Evolutionary conservation across 1,140 invertebrate genomes (phyloP).

Genomic region (Calliopsis andreniformis): DNA sequence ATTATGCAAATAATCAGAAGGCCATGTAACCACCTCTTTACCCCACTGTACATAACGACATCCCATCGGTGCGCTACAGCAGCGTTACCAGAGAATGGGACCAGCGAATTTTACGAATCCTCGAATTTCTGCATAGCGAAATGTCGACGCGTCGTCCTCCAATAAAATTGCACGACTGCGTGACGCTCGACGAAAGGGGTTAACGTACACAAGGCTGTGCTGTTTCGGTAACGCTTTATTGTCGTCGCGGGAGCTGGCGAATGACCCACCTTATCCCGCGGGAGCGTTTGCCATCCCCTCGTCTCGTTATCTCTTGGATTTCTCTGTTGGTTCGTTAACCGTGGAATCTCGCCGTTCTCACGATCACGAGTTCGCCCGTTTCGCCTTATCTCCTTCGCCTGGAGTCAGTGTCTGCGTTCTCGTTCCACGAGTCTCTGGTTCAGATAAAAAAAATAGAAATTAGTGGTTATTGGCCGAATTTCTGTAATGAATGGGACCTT

Average conservation of each 20-base stretch:
- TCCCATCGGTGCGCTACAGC: not conserved
- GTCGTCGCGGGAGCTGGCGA: constrained; percentile 37
- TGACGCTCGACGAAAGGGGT: constrained; percentile 32
- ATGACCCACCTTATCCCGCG: constrained; percentile 56
- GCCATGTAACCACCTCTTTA: no score
- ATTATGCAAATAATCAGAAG: no score
- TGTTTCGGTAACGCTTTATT: constrained; percentile 53
- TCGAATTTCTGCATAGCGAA: constrained; percentile 22
- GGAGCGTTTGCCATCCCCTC: constrained; percentile 64
- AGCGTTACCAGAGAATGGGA: not conserved
- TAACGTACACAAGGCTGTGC: constrained; percentile 3
- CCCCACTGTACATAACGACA: not conserved
- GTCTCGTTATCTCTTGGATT: constrained; percentile 70
- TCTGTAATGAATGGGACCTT: constrained; percentile 7
- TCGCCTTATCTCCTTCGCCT: constrained; percentile 50
- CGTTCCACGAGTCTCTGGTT: not conserved
- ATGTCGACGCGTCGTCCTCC: constrained; percentile 7
- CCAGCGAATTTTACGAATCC: constrained; percentile 33
- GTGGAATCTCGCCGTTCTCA: constrained; percentile 55
- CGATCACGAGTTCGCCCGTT: constrained; percentile 50
- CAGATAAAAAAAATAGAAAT: constrained; percentile 31
- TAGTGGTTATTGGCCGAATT: constrained; percentile 3
- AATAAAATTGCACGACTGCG: constrained; percentile 3
- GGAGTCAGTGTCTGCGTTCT: not conserved
- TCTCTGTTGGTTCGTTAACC: constrained; percentile 68